Base-by-base conservation (phyloP, 2,113 vertebrate genomes). In the Leuciscus idus region DNA sequence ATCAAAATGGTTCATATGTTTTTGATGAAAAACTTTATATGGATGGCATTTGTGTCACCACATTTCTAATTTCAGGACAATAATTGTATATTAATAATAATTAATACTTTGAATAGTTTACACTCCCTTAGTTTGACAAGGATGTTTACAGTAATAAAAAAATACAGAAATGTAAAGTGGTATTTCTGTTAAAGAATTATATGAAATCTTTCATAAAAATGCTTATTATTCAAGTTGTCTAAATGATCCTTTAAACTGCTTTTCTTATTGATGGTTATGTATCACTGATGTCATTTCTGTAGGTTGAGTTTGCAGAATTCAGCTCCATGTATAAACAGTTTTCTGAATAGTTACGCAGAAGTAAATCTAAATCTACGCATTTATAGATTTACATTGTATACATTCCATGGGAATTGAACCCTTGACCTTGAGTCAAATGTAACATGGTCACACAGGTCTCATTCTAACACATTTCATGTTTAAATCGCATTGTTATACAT, bases 211-310 rank as follows among this genome's bases (percentile, higher is more conserved):
- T 19, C 66, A 9, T 39, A 39, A 70, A 66, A 70, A 72, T 72
- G 68, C 19, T 46, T 73, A 11, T 73, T 73, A 46, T 36, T 10
- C 70, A n/a, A 73, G 68, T 33, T 68, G 68, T 72, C 68, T 39
- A 43, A 72, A 43, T 23, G 6, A 66, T 17, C 28, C 28, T 55
- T 55, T 19, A 39, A 72, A 39, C 9, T 5, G 4, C 9, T 46
- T 46, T 73, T 48, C 2, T 7, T 26, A 74, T 48, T 17, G 4
- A 26, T 74, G 0, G 21, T 46, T 46, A 46, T 26, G 68, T 36
- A 70, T 36, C 30, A 19, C 30, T 73, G 33, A 12, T 43, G 1
- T 73, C 0, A 73, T 43, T n/a, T 73, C 30, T 72, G 33, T 36
- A 5, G 4, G 33, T 39, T 3, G 33, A 70, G 17, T 70, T 36